A percentile compares a stretch with the other conserved stretches of the same genome.
Evolutionary conservation across 1,140 invertebrate genomes (phyloP).

Genomic region (Caenorhabditis inopinata): DNA sequence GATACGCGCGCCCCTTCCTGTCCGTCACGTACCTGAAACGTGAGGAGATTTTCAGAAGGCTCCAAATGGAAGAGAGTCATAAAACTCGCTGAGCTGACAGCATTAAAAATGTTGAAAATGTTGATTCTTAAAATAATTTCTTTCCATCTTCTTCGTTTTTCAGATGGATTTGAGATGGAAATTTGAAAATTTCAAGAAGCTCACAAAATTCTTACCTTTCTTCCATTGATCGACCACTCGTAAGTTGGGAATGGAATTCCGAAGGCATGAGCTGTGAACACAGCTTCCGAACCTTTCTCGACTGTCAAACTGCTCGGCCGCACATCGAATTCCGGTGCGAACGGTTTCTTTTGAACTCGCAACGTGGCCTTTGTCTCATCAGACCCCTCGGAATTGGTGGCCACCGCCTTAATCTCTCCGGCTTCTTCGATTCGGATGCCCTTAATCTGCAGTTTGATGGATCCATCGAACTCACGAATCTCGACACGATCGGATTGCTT

Average conservation of each 20-base stretch:
- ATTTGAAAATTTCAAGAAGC: no score
- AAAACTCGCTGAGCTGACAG: no score
- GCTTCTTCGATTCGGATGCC: conserved; percentile 54
- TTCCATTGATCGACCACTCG: conserved; percentile 56
- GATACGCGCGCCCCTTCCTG: conserved; percentile 44
- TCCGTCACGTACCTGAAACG: conserved; percentile 28
- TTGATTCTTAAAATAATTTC: no score
- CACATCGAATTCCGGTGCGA: conserved; percentile 54
- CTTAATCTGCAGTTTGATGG: conserved; percentile 59
- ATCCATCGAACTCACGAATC: conserved; percentile 63
- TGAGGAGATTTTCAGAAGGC: no score
- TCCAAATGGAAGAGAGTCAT: no score
- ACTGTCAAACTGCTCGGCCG: conserved; percentile 51
- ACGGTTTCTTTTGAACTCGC: conserved; percentile 50
- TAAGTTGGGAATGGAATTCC: conserved; percentile 56
- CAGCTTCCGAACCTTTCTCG: conserved; percentile 55
- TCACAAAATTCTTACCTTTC: conserved; percentile 41
- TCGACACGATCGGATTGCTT: conserved; percentile 50
- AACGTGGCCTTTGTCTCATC: conserved; percentile 26
- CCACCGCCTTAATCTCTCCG: conserved; percentile 52
- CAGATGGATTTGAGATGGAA: no score
- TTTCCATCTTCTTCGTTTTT: no score
- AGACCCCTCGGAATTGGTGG: conserved; percentile 59
- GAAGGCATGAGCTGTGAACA: conserved; percentile 59
- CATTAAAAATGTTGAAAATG: no score